A percentile compares a stretch with the other conserved stretches of the same genome.
phyloP scores from a whole-genome alignment of 2,888 invertebrate species.

The Caenorhabditis wallacei region DNA sequence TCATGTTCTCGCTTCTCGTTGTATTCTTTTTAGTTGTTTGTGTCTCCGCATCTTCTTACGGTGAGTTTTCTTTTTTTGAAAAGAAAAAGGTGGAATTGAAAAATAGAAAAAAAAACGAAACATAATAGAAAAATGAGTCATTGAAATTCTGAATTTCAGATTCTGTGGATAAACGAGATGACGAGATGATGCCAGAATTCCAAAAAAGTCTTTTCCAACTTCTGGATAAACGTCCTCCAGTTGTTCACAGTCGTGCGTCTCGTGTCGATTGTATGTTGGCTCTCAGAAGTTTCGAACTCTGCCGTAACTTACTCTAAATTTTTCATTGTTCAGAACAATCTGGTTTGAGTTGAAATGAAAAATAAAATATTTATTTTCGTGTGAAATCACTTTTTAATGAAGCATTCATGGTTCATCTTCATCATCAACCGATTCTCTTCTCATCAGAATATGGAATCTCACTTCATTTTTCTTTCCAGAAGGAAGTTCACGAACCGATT shows the following conservation, averaged over 20 bases:
- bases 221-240: conserved; percentile 53
- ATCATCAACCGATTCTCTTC: not conserved
- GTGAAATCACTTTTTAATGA: not conserved
- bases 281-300: conserved; percentile 68
- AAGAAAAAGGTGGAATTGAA: not conserved
- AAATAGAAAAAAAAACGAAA: not conserved
- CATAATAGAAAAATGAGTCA: not conserved
- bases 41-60: conserved; percentile 37
- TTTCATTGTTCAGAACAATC: conserved; percentile 2
- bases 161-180: conserved; percentile 36
- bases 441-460: conserved; percentile 52
- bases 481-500: not conserved
- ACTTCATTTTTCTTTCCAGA: conserved; percentile 39
- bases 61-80: conserved; percentile 29
- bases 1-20: conserved; percentile 30
- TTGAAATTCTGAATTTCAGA: conserved; percentile 22
- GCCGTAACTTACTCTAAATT: conserved; percentile 58
- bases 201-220: conserved; percentile 46
- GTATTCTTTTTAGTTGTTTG: conserved; percentile 33
- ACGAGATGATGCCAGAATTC: conserved; percentile 43
- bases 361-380: conserved; percentile 50
- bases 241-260: conserved; percentile 60
- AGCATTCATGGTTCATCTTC: not conserved
- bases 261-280: conserved; percentile 68
- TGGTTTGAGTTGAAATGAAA: conserved; percentile 23